Conservation (phyloP, 2,888 invertebrate genomes). For the Petrolisthes manimaculis region DNA sequence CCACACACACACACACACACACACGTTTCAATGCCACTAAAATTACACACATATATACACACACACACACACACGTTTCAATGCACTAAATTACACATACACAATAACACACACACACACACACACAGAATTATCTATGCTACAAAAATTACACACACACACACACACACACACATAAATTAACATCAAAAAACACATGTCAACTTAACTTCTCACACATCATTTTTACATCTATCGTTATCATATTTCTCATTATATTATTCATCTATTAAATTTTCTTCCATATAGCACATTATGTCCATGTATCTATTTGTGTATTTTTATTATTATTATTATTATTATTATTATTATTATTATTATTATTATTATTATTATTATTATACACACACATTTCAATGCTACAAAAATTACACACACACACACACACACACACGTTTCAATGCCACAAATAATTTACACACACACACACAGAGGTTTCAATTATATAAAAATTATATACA, state of each 20-base stretch:
- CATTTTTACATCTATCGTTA: too few relatives aligned
- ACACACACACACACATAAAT: neutral
- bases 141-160: neutral
- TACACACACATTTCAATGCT: neutral
- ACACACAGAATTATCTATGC: neutral
- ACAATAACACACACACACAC: neutral
- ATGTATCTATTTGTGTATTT: too few relatives aligned
- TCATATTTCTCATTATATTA: too few relatives aligned
- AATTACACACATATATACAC: constrained; percentile 13
- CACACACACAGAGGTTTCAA: too few relatives aligned
- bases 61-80: neutral
- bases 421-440: too few relatives aligned
- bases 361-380: too few relatives aligned
- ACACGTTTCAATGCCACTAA: neutral
- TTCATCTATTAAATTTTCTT: neutral
- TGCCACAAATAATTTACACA: too few relatives aligned
- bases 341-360: neutral
- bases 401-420: neutral
- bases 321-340: neutral
- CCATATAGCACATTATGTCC: too few relatives aligned
- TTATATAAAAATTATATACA: too few relatives aligned
- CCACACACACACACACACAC: too few relatives aligned
- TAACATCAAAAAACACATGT: too few relatives aligned
- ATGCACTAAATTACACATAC: neutral
- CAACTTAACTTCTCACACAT: too few relatives aligned